Evolutionary conservation across 2,888 invertebrate species (phyloP).

Genomic region (Tridacna gigas): DNA sequence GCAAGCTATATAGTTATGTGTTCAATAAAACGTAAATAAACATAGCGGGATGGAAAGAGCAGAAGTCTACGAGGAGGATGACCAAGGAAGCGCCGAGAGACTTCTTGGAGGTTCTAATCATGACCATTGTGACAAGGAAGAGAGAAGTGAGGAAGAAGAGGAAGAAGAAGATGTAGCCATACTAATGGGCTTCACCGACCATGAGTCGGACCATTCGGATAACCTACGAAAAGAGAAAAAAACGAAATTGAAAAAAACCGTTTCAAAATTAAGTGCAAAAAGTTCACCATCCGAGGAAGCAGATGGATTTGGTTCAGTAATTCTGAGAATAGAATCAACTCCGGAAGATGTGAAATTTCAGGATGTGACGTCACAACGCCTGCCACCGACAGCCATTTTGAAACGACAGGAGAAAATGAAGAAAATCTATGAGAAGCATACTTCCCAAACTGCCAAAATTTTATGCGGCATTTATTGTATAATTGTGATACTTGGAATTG

Average conservation of each 20-base stretch:
- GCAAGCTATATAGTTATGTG: too few relatives aligned
- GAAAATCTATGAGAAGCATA: slow-evolving; percentile 38
- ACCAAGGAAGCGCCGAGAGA: slow-evolving; percentile 26
- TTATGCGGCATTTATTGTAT: slow-evolving; percentile 41
- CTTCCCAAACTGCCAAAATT: slow-evolving; percentile 40
- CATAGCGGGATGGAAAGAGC: neutral
- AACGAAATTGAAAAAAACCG: neutral
- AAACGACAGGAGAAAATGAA: slow-evolving; percentile 11
- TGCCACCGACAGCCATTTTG: slow-evolving; percentile 9
- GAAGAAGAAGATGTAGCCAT: slow-evolving; percentile 16
- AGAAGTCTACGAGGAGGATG: neutral
- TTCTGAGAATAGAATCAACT: neutral
- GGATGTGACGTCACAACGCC: slow-evolving; percentile 9
- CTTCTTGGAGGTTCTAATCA: neutral
- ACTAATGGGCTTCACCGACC: slow-evolving; percentile 6
- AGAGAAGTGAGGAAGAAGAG: neutral
- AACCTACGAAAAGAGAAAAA: too few relatives aligned
- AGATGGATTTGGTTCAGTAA: neutral
- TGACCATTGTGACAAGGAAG: neutral
- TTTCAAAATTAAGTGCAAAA: neutral
- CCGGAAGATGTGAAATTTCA: neutral
- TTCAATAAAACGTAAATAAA: too few relatives aligned
- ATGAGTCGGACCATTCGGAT: neutral
- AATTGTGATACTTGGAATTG: slow-evolving; percentile 41
- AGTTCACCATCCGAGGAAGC: neutral